Evolutionary conservation across 2,797 vertebrate species (phyloP).

Genomic region (Pantherophis alleghaniensis): DNA sequence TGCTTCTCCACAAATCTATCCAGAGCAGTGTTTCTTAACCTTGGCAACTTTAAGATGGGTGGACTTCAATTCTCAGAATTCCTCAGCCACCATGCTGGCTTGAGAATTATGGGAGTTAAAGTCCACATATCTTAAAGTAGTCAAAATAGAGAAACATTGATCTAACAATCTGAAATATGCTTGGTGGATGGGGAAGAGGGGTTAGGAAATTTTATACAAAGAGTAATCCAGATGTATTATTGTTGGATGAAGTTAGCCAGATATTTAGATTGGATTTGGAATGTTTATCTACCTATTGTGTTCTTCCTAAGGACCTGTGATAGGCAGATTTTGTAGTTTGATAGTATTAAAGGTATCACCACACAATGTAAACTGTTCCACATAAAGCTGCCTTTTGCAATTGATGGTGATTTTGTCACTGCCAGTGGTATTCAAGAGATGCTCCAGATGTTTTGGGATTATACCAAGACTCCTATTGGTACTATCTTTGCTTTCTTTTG

Average conservation of each 20-base stretch:
- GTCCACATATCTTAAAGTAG: neutral
- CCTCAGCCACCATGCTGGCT: neutral
- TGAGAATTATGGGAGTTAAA: neutral
- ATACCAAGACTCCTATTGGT: neutral
- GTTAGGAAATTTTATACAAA: neutral
- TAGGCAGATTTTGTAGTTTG: neutral
- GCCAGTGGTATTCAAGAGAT: neutral
- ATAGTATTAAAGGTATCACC: neutral
- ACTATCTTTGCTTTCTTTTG: neutral
- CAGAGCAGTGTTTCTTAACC: neutral
- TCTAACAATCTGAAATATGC: neutral
- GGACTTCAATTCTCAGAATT: neutral
- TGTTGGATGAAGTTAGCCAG: neutral
- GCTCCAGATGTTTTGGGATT: neutral
- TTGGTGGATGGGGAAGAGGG: neutral
- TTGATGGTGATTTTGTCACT: neutral
- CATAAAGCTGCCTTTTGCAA: neutral
- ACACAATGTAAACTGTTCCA: neutral
- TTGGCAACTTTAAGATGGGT: neutral
- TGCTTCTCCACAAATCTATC: neutral
- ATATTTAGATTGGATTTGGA: neutral
- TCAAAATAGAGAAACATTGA: neutral
- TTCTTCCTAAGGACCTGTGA: neutral
- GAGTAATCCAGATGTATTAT: neutral
- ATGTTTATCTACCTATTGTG: neutral